These are phyloP conservation scores for Geodia barretti DNA, from an alignment of 37 sponge, comb jelly and placozoan species.

Conservation along the genomic window DNA sequence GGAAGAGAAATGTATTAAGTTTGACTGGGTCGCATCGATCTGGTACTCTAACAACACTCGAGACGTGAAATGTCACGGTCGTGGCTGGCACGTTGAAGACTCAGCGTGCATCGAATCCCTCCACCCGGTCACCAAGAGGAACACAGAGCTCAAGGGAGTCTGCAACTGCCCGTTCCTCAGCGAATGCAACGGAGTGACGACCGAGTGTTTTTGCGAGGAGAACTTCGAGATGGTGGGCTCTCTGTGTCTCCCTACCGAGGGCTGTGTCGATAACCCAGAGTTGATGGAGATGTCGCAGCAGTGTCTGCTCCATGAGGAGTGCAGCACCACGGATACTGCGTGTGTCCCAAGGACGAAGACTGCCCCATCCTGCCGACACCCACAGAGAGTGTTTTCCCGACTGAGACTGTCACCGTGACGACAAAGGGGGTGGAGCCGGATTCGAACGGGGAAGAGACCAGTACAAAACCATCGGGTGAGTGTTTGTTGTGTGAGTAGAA, in stretches of 20 bases:
- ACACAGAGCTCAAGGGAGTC: not conserved
- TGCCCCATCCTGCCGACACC: not conserved
- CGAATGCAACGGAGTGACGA: not conserved
- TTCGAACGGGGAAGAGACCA: not conserved
- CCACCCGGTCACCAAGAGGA: not conserved
- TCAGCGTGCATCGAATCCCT: not conserved
- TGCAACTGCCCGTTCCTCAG: not conserved
- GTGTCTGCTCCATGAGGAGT: not conserved
- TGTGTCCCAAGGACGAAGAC: not conserved
- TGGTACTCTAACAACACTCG: constrained; percentile 19
- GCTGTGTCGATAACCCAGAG: constrained; percentile 3
- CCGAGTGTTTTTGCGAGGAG: not conserved
- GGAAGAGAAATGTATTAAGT: constrained; percentile 5
- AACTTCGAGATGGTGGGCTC: constrained; percentile 1
- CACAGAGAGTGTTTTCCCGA: not conserved
- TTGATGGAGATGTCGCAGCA: not conserved
- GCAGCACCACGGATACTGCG: no score
- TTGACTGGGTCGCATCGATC: constrained; percentile 10
- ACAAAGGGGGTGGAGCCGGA: not conserved
- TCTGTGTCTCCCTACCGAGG: constrained; percentile 20
- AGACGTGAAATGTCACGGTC: constrained; percentile 15
- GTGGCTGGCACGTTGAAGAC: constrained; percentile 2
- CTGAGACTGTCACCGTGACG: not conserved
- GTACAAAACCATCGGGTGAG: no score
- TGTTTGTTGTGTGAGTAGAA: constrained; percentile 12